Conservation (phyloP, 2,888 invertebrate genomes). For the Cordilura impudica region DNA sequence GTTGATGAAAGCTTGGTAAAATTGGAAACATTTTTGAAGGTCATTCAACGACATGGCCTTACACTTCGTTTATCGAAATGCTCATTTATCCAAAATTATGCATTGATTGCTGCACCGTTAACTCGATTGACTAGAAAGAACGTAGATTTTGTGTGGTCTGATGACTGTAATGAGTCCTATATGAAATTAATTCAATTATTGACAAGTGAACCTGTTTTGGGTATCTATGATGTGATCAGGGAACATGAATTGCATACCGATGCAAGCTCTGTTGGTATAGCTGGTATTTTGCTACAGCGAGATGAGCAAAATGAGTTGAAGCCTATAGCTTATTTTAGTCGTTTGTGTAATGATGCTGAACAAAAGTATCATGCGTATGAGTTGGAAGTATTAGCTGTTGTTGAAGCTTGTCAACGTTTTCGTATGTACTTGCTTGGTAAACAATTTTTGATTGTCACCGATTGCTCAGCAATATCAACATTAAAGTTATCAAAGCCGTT, state of each 20-base stretch:
- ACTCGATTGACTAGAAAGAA: constrained; percentile 55
- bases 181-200: constrained; percentile 64
- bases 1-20: background rate
- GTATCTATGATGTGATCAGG: constrained; percentile 40
- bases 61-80: constrained; percentile 23
- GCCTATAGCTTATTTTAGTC: constrained; percentile 48
- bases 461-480: no score
- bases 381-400: no score
- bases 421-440: no score
- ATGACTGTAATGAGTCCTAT: constrained; percentile 43
- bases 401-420: no score
- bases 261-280: constrained; percentile 43
- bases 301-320: background rate
- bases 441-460: no score
- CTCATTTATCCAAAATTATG: no score
- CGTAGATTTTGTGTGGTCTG: constrained; percentile 42
- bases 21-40: background rate
- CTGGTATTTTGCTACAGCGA: constrained; percentile 46
- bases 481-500: no score
- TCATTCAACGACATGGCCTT: background rate
- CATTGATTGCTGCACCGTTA: no score
- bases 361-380: constrained; percentile 47
- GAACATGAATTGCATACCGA: constrained; percentile 58
- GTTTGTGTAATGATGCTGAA: constrained; percentile 41
- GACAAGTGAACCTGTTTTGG: constrained; percentile 52